A percentile compares a stretch with the other conserved stretches of the same genome.
Conservation (phyloP, 2,888 invertebrate genomes). For the Chrysolina americana region DNA sequence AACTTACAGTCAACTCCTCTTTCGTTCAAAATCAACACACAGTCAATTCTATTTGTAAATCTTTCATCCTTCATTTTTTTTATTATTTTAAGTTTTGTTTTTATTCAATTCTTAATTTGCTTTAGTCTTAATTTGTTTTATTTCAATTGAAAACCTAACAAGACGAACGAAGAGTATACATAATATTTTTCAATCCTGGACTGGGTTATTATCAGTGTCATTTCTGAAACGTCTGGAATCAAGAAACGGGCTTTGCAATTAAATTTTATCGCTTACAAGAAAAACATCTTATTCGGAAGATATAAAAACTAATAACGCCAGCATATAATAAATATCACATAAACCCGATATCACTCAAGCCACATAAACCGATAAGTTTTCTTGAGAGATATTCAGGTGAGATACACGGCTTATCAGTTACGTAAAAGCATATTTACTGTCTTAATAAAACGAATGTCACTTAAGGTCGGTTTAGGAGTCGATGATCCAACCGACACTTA, state of each 20-base stretch:
- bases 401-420: constrained; percentile 15
- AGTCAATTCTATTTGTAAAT: too few relatives aligned
- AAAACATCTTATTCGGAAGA: constrained; percentile 2
- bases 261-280: constrained; percentile 17
- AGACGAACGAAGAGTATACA: too few relatives aligned
- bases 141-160: too few relatives aligned
- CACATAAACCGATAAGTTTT: constrained; percentile 15
- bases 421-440: constrained; percentile 19
- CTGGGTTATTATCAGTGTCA: too few relatives aligned
- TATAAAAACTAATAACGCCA: constrained; percentile 17
- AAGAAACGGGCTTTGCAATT: constrained; percentile 9
- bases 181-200: too few relatives aligned
- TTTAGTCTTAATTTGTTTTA: too few relatives aligned
- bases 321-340: constrained; percentile 18
- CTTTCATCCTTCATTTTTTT: too few relatives aligned
- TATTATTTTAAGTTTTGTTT: too few relatives aligned
- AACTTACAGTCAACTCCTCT: too few relatives aligned
- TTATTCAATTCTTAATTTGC: too few relatives aligned
- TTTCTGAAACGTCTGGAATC: background rate
- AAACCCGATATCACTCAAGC: constrained; percentile 20
- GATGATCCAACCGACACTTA: background rate
- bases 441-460: constrained; percentile 17
- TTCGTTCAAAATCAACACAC: too few relatives aligned
- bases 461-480: constrained; percentile 7
- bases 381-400: constrained; percentile 9